These are phyloP conservation scores for Eulemur rufifrons DNA, from an alignment of 2,113 vertebrate genomes.

Conservation along the genomic window DNA sequence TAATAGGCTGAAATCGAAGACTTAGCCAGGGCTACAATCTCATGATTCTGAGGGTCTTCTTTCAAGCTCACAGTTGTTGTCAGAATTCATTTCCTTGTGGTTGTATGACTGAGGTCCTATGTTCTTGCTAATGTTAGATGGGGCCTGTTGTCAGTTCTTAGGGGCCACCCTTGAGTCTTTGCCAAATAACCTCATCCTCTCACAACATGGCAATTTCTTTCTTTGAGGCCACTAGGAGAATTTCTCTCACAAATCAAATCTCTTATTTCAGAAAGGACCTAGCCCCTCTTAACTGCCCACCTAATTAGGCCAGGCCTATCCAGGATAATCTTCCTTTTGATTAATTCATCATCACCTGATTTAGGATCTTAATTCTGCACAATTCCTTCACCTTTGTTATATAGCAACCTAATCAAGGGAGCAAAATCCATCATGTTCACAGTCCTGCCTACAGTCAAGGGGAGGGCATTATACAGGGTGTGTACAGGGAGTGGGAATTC, in stretches of 20 bases:
- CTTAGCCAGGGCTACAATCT: not conserved
- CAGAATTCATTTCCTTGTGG: not conserved
- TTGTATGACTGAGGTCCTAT: not conserved
- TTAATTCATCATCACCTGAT: not conserved
- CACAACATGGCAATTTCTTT: not conserved
- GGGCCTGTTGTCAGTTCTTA: not conserved
- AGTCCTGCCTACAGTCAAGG: too few species aligned
- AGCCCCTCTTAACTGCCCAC: not conserved
- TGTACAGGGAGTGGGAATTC: not conserved
- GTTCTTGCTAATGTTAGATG: not conserved
- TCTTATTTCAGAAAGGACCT: not conserved
- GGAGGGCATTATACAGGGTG: too few species aligned
- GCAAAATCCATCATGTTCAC: not conserved
- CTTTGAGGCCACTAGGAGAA: not conserved
- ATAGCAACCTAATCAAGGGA: not conserved
- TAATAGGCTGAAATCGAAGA: not conserved
- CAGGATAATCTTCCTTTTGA: not conserved
- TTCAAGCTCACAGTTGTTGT: not conserved
- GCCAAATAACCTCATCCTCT: not conserved
- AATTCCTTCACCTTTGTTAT: not conserved
- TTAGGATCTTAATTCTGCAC: not conserved
- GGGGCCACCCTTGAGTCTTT: not conserved
- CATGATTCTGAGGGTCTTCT: not conserved
- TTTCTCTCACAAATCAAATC: not conserved
- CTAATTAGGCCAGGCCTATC: not conserved